phyloP scores from a whole-genome alignment of 2,113 vertebrate genomes.

The Chloroceryle aenea region DNA sequence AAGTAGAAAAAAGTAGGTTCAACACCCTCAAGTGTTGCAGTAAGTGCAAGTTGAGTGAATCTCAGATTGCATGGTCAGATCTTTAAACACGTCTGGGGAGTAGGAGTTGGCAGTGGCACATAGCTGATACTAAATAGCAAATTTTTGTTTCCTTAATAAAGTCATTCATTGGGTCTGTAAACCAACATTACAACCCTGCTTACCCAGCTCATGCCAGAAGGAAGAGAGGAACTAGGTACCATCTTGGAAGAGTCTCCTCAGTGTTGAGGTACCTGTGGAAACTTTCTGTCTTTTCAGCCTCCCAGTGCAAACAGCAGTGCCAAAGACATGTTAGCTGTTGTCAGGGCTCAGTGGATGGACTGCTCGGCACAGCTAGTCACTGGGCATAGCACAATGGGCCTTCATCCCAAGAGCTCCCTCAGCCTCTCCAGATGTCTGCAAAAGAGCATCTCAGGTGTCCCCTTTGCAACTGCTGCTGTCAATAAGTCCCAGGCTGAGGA shows the following conservation, averaged over 20 bases:
- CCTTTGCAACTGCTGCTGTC: background rate
- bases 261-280: background rate
- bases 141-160: background rate
- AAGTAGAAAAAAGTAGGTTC: background rate
- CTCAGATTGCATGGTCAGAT: background rate
- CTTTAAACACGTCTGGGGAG: background rate
- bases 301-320: background rate
- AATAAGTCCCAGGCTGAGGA: background rate
- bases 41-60: background rate
- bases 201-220: background rate
- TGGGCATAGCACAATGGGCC: fast-evolving
- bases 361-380: background rate
- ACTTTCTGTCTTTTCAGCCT: background rate
- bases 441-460: background rate
- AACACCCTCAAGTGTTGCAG: background rate
- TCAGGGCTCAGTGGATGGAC: fast-evolving
- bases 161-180: background rate
- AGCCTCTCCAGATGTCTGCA: background rate
- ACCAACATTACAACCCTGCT: background rate
- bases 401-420: fast-evolving
- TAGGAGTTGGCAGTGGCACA: fast-evolving
- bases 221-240: background rate
- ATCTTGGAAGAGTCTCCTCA: background rate
- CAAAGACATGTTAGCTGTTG: fast-evolving
- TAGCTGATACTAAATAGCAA: background rate